Evolutionary conservation across 1,140 invertebrate genomes (phyloP).

Genomic region (Dendroctonus valens): DNA sequence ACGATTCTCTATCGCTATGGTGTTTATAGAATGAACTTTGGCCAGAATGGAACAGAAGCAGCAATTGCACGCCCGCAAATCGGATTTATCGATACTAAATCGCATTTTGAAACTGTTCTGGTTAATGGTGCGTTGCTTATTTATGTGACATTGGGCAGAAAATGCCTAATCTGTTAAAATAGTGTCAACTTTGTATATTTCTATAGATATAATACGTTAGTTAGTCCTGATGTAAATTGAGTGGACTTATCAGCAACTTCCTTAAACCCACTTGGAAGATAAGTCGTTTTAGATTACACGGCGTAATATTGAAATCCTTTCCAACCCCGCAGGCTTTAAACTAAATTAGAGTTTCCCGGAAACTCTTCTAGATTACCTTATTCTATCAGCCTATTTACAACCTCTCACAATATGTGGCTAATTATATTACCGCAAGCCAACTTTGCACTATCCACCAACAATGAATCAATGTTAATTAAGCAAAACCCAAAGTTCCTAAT

Average conservation of each 20-base stretch:
- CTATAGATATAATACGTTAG: not conserved
- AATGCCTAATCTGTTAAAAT: not conserved
- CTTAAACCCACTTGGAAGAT: not conserved
- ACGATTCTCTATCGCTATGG: conserved; percentile 11
- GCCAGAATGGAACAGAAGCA: not conserved
- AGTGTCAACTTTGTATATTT: not conserved
- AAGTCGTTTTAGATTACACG: not conserved
- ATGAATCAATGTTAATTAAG: too few species aligned
- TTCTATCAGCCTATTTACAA: not conserved
- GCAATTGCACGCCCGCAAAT: conserved; percentile 10
- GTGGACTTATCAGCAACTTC: not conserved
- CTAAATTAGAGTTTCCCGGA: too few species aligned
- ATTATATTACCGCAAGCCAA: too few species aligned
- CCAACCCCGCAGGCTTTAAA: too few species aligned
- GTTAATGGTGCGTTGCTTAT: not conserved
- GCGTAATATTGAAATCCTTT: too few species aligned
- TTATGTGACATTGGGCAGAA: not conserved
- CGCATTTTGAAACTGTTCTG: not conserved
- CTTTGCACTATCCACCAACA: too few species aligned
- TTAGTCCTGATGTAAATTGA: not conserved
- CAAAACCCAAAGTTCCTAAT: too few species aligned
- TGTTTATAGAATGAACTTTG: conserved; percentile 11
- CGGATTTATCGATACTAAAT: conserved; percentile 7
- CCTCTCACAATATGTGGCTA: not conserved
- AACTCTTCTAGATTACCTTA: not conserved